Evolutionary conservation across 1,140 invertebrate genomes (phyloP).

Genomic region (Hypothenemus hampei): DNA sequence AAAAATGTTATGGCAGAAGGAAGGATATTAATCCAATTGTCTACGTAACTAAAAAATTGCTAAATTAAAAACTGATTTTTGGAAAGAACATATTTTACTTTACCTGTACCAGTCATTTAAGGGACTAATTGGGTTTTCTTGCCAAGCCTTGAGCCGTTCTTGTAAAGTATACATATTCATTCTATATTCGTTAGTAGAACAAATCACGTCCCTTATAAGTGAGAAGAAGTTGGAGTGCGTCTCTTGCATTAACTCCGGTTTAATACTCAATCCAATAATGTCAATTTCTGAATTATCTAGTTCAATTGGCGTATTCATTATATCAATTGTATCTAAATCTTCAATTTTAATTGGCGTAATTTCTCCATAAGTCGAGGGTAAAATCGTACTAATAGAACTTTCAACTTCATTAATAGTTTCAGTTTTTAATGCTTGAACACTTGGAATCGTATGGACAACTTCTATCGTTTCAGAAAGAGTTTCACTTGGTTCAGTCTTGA

Average conservation of each 20-base stretch:
- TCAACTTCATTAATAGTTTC: not conserved
- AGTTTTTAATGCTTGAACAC: constrained; percentile 2
- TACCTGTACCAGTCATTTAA: constrained; percentile 70
- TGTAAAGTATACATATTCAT: constrained; percentile 70
- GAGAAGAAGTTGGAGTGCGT: constrained; percentile 80
- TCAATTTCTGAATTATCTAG: constrained; percentile 56
- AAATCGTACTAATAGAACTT: constrained; percentile 9
- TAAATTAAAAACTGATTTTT: not conserved
- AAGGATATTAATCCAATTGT: constrained; percentile 75
- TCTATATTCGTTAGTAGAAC: constrained; percentile 74
- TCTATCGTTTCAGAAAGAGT: constrained; percentile 4
- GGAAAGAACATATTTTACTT: not conserved
- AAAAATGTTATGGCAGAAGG: constrained; percentile 81
- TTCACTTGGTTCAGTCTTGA: constrained; percentile 27
- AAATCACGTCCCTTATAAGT: constrained; percentile 73
- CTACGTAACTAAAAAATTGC: constrained; percentile 44
- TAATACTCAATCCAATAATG: constrained; percentile 48
- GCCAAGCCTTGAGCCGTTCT: constrained; percentile 71
- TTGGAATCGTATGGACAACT: constrained; percentile 9
- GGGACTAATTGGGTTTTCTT: constrained; percentile 72
- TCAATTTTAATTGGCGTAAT: constrained; percentile 46
- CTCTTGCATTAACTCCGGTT: constrained; percentile 59
- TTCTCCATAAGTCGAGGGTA: constrained; percentile 35
- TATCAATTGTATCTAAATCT: constrained; percentile 58
- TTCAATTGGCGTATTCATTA: constrained; percentile 62